A percentile compares a stretch with the other conserved stretches of the same genome.
These are phyloP conservation scores for Scomberomorus guttatus DNA, from an alignment of 2,797 vertebrate species.

Conservation along the genomic window DNA sequence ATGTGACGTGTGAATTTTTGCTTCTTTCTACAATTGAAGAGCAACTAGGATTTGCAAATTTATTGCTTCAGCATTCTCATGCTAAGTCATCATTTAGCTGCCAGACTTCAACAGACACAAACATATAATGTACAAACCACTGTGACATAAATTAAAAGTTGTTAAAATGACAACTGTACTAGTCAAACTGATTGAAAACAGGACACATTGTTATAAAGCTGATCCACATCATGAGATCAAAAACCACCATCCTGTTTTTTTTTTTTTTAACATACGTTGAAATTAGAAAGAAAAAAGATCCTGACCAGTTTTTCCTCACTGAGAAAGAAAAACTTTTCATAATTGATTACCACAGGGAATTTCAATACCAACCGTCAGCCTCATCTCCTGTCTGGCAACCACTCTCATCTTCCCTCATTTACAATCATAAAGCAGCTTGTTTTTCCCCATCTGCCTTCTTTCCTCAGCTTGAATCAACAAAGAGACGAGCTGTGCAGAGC, in stretches of 20 bases:
- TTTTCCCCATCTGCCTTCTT: background rate
- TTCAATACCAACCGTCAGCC: background rate
- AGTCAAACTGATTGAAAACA: background rate
- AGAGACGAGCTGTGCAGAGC: constrained; percentile 5
- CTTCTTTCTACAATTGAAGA: background rate
- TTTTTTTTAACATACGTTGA: background rate
- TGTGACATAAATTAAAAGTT: background rate
- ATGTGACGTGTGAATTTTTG: constrained; percentile 23
- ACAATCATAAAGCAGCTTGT: background rate
- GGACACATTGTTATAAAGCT: background rate
- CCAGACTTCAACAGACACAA: background rate
- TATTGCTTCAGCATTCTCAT: background rate
- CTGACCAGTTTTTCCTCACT: background rate
- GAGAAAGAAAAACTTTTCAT: background rate
- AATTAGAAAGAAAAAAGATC: background rate
- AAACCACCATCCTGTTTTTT: background rate
- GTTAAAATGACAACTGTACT: background rate
- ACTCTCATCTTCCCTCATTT: background rate
- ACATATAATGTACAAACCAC: background rate
- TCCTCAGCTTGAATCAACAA: constrained; percentile 4
- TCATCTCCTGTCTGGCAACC: background rate
- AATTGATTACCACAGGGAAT: background rate
- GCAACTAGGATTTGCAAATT: background rate
- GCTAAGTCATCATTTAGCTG: background rate
- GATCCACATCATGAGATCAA: background rate